A percentile compares a stretch with the other conserved stretches of the same genome.
Evolutionary conservation across 2,888 invertebrate genomes (phyloP).

Genomic region (Rhamnusium bicolor): DNA sequence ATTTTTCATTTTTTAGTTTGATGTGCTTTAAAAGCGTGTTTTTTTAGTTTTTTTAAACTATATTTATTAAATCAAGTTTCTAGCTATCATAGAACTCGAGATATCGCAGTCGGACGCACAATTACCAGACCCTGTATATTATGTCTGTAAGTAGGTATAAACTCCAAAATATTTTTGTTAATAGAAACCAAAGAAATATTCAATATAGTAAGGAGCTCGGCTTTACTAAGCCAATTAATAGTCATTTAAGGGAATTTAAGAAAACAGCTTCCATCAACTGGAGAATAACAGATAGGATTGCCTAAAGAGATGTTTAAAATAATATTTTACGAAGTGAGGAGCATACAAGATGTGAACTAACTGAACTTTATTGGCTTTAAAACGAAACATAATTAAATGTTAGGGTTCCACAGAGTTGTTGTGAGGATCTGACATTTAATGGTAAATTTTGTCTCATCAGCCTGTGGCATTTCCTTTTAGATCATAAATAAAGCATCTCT

Average conservation of each 20-base stretch:
- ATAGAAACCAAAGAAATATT: neutral
- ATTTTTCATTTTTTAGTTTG: too few species aligned
- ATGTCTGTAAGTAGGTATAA: too few species aligned
- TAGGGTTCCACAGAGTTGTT: constrained; percentile 30
- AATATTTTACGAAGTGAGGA: constrained; percentile 32
- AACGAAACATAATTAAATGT: constrained; percentile 35
- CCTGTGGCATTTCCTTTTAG: constrained; percentile 2
- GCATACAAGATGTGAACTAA: constrained; percentile 32
- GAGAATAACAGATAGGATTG: constrained; percentile 17
- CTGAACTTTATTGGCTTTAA: constrained; percentile 33
- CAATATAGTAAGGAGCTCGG: neutral
- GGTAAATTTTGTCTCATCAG: constrained; percentile 23
- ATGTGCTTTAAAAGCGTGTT: too few species aligned
- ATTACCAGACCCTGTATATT: too few species aligned
- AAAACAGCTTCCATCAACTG: neutral
- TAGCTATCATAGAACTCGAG: too few species aligned
- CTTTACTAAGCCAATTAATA: neutral
- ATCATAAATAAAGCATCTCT: constrained; percentile 2
- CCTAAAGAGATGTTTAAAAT: constrained; percentile 29
- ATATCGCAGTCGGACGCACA: too few species aligned
- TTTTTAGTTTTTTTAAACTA: too few species aligned
- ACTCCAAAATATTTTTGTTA: too few species aligned
- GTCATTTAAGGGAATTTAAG: neutral
- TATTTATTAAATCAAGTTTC: too few species aligned
- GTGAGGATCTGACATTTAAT: constrained; percentile 32